A percentile compares a stretch with the other conserved stretches of the same genome.
phyloP scores from a whole-genome alignment of 2,797 vertebrate genomes.

The Florisuga fusca region DNA sequence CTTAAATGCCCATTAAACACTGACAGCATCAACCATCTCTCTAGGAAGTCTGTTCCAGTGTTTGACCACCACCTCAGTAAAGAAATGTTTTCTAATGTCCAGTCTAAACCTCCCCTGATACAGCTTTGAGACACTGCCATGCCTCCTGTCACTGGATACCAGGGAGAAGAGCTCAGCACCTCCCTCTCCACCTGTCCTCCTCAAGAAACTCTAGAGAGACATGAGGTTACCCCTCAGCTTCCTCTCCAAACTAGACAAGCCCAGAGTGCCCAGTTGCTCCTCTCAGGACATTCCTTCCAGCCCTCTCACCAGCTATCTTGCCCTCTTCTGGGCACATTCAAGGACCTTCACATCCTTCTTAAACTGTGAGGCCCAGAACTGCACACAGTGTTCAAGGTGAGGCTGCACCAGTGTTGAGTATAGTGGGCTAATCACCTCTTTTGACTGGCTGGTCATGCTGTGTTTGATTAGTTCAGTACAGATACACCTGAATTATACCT shows the following conservation, averaged over 20 bases:
- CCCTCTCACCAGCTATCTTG: background rate
- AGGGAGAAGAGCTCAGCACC: background rate
- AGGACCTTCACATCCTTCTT: background rate
- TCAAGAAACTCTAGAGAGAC: background rate
- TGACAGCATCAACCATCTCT: fast-evolving
- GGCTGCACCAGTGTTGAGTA: fast-evolving
- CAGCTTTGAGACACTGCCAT: background rate
- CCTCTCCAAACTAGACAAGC: background rate
- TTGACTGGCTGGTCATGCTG: no score
- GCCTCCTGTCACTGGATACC: fast-evolving
- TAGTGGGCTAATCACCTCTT: fast-evolving
- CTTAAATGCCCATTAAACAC: background rate
- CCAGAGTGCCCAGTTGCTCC: background rate
- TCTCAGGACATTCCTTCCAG: background rate
- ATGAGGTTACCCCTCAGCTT: background rate
- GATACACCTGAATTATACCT: background rate
- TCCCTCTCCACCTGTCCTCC: background rate
- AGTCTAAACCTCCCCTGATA: background rate
- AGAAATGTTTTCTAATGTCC: background rate
- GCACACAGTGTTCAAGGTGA: background rate
- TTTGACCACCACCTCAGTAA: background rate
- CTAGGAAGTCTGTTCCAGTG: background rate
- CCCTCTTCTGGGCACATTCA: fast-evolving
- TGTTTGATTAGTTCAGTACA: background rate
- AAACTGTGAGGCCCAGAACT: background rate